phyloP scores from a whole-genome alignment of 1,140 invertebrate species.

The Watersipora subatra region DNA sequence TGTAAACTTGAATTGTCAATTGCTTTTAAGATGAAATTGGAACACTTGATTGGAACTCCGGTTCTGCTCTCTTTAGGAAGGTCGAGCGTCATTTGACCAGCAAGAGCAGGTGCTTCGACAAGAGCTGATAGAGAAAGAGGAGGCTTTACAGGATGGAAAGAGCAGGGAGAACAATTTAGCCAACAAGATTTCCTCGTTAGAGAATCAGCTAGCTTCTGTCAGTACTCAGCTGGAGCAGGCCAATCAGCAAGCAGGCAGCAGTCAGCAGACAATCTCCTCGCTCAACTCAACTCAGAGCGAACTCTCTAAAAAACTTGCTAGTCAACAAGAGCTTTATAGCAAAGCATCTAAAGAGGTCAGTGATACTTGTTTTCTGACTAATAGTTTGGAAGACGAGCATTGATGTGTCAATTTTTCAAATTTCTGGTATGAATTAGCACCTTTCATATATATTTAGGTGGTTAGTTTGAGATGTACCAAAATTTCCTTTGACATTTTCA shows the following conservation, averaged over 20 bases:
- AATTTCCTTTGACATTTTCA: slow-evolving; percentile 9
- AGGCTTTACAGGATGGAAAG: not conserved
- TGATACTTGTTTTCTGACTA: too few species aligned
- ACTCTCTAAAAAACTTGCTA: not conserved
- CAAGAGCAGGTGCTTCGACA: not conserved
- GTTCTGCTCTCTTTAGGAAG: too few species aligned
- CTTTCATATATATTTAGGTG: too few species aligned
- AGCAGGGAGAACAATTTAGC: not conserved
- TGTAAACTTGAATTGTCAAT: too few species aligned
- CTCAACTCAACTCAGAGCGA: slow-evolving; percentile 3
- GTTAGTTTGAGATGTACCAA: too few species aligned
- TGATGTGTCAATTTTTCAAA: too few species aligned
- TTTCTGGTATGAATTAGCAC: too few species aligned
- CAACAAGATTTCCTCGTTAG: not conserved
- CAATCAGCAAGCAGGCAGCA: not conserved
- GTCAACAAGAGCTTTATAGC: not conserved
- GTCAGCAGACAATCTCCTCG: not conserved
- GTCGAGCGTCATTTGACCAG: not conserved
- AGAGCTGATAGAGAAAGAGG: not conserved
- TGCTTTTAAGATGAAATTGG: too few species aligned
- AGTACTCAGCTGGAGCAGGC: not conserved
- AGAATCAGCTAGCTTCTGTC: not conserved
- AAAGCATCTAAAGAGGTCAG: not conserved
- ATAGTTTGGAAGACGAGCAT: too few species aligned
- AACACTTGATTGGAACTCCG: too few species aligned